phyloP scores from a whole-genome alignment of 2,113 vertebrate species.

The Nesoenas mayeri region DNA sequence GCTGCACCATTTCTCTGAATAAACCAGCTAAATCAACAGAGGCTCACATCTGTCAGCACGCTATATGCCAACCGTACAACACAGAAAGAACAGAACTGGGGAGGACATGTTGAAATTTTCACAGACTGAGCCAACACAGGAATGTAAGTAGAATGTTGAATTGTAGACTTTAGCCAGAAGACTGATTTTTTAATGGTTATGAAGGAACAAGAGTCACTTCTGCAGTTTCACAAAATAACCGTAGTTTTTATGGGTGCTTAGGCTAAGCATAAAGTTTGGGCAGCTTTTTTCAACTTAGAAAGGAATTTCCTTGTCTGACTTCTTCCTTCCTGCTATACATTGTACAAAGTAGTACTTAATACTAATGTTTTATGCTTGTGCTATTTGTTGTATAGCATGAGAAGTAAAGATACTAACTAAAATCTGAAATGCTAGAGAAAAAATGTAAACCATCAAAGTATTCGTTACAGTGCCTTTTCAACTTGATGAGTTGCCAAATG shows the following conservation, averaged over 20 bases:
- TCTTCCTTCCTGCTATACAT: background rate
- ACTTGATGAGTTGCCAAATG: background rate
- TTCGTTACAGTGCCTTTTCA: background rate
- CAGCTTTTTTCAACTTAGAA: background rate
- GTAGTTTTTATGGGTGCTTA: fast-evolving
- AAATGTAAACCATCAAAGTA: background rate
- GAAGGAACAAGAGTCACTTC: background rate
- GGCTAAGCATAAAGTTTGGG: background rate
- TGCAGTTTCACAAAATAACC: background rate
- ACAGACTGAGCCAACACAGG: background rate
- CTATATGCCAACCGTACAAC: background rate
- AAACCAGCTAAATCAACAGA: background rate
- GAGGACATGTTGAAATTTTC: background rate
- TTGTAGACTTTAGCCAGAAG: background rate
- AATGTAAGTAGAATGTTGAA: background rate
- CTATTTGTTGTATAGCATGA: background rate
- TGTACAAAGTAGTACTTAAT: background rate
- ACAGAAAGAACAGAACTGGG: background rate
- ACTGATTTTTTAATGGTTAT: background rate
- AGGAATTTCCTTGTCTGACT: background rate
- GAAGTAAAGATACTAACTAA: background rate
- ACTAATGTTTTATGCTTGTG: background rate
- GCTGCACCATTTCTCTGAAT: background rate
- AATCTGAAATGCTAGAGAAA: background rate
- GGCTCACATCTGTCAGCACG: background rate